These are phyloP conservation scores for Arvicanthis niloticus DNA, from an alignment of 2,113 vertebrate species.

Conservation along the genomic window DNA sequence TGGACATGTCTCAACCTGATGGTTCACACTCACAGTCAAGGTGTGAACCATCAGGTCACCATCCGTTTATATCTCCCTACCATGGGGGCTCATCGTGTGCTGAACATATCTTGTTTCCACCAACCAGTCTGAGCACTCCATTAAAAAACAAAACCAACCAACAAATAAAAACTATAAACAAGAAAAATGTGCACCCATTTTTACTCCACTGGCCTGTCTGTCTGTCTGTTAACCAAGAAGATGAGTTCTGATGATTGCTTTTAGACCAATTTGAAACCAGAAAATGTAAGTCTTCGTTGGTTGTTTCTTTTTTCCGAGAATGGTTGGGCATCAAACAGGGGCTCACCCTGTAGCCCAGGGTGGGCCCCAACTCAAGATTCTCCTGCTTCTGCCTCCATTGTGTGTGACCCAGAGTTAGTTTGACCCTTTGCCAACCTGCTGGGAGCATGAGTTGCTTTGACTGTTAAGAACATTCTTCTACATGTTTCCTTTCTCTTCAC, in stretches of 20 bases:
- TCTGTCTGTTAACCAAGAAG: not conserved
- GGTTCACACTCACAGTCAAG: not conserved
- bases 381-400: not conserved
- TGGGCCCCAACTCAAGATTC: not conserved
- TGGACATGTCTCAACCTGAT: no score
- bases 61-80: not conserved
- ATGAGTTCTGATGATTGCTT: not conserved
- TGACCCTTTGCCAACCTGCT: not conserved
- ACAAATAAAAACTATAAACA: not conserved
- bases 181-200: not conserved
- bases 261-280: not conserved
- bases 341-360: not conserved
- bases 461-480: not conserved
- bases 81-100: not conserved
- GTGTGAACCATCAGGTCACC: not conserved
- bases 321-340: not conserved
- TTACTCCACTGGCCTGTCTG: rapidly evolving
- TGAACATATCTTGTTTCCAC: not conserved
- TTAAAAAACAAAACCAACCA: not conserved
- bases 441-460: not conserved
- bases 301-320: not conserved
- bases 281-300: not conserved
- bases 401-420: not conserved
- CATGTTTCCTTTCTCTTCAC: not conserved
- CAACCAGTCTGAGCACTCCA: not conserved